Conservation (phyloP, 2,113 vertebrate genomes). For the Monarcha castaneiventris region DNA sequence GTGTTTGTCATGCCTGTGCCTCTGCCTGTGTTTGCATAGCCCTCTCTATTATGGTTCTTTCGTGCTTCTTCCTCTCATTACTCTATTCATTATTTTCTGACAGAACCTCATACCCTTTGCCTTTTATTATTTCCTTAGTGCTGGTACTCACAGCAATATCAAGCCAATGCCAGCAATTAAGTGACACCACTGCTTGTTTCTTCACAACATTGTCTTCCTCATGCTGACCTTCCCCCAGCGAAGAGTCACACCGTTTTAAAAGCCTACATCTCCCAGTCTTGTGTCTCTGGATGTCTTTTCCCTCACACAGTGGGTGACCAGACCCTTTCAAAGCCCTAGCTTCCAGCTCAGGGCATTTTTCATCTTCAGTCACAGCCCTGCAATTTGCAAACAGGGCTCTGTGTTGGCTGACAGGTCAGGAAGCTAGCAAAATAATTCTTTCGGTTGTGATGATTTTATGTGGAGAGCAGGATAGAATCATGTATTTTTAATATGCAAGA, state of each 20-base stretch:
- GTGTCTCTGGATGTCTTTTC: not conserved
- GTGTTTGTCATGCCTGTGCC: not conserved
- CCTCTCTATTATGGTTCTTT: conserved; percentile 13
- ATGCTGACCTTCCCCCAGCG: not conserved
- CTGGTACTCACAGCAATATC: conserved; percentile 14
- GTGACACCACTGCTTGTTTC: not conserved
- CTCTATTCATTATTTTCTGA: conserved; percentile 41
- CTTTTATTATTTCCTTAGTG: conserved; percentile 17
- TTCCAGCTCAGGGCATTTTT: conserved; percentile 30
- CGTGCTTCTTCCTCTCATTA: conserved; percentile 32
- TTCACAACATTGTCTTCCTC: not conserved
- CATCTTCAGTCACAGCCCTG: conserved; percentile 33
- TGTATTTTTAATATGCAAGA: conserved; percentile 62
- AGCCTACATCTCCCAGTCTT: not conserved
- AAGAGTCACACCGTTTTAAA: not conserved
- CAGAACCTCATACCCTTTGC: conserved; percentile 24
- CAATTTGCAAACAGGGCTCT: conserved; percentile 32
- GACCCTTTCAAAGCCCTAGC: conserved; percentile 11
- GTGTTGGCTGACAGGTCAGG: not conserved
- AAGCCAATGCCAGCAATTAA: conserved; percentile 26
- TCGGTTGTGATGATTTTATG: not conserved
- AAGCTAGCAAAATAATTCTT: conserved; percentile 36
- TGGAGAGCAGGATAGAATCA: not conserved
- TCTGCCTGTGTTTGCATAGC: not conserved
- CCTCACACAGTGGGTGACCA: not conserved